phyloP scores from a whole-genome alignment of 1,140 invertebrate species.

The Drosophila melanica region DNA sequence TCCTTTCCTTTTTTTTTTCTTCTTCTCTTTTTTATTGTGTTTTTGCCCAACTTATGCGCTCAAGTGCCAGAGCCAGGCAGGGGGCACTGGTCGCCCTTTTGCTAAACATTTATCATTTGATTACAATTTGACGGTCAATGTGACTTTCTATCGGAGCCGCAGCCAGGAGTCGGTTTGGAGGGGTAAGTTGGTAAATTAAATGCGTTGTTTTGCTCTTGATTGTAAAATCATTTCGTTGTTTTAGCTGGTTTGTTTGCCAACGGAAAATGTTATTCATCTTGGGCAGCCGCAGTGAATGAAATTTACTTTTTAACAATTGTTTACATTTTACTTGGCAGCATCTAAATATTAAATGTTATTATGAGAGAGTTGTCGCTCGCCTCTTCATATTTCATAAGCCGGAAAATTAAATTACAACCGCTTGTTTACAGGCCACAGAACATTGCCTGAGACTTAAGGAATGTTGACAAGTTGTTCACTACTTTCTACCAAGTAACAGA shows the following conservation, averaged over 20 bases:
- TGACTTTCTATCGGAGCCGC: conserved; percentile 36
- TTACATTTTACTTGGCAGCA: conserved; percentile 40
- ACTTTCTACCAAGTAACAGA: not conserved
- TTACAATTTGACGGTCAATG: conserved; percentile 74
- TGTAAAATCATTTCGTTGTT: conserved; percentile 60
- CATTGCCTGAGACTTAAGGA: not conserved
- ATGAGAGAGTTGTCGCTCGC: conserved; percentile 52
- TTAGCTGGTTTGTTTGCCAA: conserved; percentile 52
- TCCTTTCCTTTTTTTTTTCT: conserved; percentile 2
- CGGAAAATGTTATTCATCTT: conserved; percentile 5
- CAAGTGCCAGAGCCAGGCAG: conserved; percentile 4
- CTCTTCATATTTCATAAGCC: conserved; percentile 59
- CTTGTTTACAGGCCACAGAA: conserved; percentile 24
- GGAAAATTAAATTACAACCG: conserved; percentile 61
- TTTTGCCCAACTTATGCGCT: conserved; percentile 34
- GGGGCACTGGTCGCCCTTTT: conserved; percentile 29
- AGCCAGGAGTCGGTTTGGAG: conserved; percentile 1
- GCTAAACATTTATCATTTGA: conserved; percentile 70
- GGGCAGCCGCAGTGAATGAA: conserved; percentile 43
- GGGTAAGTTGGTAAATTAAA: conserved; percentile 52
- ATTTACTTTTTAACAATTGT: conserved; percentile 64
- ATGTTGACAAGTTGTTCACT: conserved; percentile 1
- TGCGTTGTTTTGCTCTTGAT: conserved; percentile 47
- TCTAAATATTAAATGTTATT: conserved; percentile 56
- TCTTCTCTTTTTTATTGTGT: conserved; percentile 38